These are phyloP conservation scores for Pelagia noctiluca DNA, from an alignment of 30 jellyfish, hydroid and myxozoan genomes.

Conservation along the genomic window DNA sequence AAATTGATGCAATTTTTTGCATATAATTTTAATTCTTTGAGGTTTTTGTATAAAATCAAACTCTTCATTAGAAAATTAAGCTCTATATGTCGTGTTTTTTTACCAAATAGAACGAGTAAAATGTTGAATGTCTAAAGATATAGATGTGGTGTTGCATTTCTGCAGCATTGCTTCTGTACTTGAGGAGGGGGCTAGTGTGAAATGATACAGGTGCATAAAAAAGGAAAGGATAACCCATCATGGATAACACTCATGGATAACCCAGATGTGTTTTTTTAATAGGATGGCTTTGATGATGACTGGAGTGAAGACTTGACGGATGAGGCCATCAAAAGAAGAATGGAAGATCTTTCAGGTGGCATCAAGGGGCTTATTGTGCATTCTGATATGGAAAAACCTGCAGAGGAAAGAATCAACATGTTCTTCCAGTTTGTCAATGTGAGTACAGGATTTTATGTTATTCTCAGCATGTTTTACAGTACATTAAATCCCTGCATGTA, in stretches of 20 bases:
- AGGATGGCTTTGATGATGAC: constrained; percentile 90
- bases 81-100: too few relatives aligned
- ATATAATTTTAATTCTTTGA: too few relatives aligned
- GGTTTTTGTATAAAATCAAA: too few relatives aligned
- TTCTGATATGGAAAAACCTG: constrained; percentile 90
- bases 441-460: too few relatives aligned
- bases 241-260: neutral
- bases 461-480: too few relatives aligned
- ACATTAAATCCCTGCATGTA: too few relatives aligned
- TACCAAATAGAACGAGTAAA: too few relatives aligned
- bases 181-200: neutral
- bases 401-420: constrained; percentile 91
- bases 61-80: too few relatives aligned
- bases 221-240: too few relatives aligned
- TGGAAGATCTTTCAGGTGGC: constrained; percentile 89
- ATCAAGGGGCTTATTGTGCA: constrained; percentile 92
- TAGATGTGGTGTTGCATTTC: neutral
- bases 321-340: constrained; percentile 94
- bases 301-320: constrained; percentile 98
- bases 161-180: neutral
- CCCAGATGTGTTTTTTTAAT: neutral
- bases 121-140: neutral
- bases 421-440: constrained; percentile 96
- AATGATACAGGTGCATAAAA: too few relatives aligned
- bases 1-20: too few relatives aligned